Evolutionary conservation across 2,888 invertebrate species (phyloP).

Genomic region (Ectemnius cavifrons): DNA sequence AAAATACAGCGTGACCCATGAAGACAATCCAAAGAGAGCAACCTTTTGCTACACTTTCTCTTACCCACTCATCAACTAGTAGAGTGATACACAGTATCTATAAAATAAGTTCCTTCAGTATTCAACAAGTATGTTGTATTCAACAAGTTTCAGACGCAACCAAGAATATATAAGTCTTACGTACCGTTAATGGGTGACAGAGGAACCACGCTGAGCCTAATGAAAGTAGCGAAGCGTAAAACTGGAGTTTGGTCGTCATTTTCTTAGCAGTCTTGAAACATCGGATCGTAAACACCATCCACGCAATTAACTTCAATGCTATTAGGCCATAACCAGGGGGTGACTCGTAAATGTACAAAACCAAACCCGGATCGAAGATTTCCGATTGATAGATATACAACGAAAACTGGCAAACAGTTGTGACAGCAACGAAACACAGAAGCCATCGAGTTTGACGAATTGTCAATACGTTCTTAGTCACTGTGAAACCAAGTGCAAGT

Average conservation of each 20-base stretch:
- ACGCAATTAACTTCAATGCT: slow-evolving; percentile 86
- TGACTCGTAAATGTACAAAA: slow-evolving; percentile 93
- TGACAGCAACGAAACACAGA: slow-evolving; percentile 88
- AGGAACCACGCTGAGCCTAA: slow-evolving; percentile 73
- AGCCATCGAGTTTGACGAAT: slow-evolving; percentile 86
- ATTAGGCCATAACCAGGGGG: slow-evolving; percentile 92
- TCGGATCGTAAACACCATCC: slow-evolving; percentile 85
- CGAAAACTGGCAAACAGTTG: slow-evolving; percentile 85
- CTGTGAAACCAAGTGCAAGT: slow-evolving; percentile 93
- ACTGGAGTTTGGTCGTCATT: slow-evolving; percentile 64
- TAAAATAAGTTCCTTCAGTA: slow-evolving; percentile 31
- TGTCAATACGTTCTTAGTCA: slow-evolving; percentile 90
- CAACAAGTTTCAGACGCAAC: not conserved
- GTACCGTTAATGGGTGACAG: slow-evolving; percentile 71
- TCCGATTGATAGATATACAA: slow-evolving; percentile 90
- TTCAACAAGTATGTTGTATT: too few relatives aligned
- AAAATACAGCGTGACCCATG: slow-evolving; percentile 69
- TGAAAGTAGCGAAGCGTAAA: slow-evolving; percentile 69
- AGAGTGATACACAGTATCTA: slow-evolving; percentile 85
- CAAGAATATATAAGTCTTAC: slow-evolving; percentile 15
- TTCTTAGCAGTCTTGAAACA: slow-evolving; percentile 77
- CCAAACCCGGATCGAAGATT: slow-evolving; percentile 94
- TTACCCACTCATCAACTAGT: slow-evolving; percentile 87
- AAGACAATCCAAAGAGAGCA: slow-evolving; percentile 69
- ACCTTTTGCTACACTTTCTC: slow-evolving; percentile 84